phyloP scores from a whole-genome alignment of 1,140 invertebrate species.

The Aradophagus sp. region DNA sequence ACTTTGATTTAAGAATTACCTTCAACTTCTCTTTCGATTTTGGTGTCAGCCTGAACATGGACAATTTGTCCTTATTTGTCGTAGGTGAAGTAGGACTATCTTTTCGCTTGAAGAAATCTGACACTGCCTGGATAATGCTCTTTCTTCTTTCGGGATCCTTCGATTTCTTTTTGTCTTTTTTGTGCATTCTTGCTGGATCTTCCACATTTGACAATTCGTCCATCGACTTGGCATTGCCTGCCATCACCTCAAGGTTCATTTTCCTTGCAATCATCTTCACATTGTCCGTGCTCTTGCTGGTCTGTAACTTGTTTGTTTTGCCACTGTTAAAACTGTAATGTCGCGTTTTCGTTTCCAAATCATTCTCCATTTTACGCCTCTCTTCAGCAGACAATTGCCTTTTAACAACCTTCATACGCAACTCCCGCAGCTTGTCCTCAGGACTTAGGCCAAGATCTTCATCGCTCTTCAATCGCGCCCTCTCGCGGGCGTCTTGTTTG shows the following conservation, averaged over 20 bases:
- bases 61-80: conserved; percentile 75
- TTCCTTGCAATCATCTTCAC: conserved; percentile 63
- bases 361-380: conserved; percentile 55
- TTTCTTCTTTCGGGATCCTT: conserved; percentile 83
- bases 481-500: conserved; percentile 80
- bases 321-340: conserved; percentile 63
- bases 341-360: conserved; percentile 67
- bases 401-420: conserved; percentile 74
- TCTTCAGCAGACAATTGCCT: conserved; percentile 69
- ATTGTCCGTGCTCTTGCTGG: conserved; percentile 73
- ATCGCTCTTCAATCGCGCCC: conserved; percentile 82
- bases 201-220: conserved; percentile 62
- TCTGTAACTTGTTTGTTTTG: conserved; percentile 63
- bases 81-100: conserved; percentile 70
- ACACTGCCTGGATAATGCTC: conserved; percentile 89
- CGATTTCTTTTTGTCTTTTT: conserved; percentile 72
- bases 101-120: conserved; percentile 85
- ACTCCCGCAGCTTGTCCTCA: conserved; percentile 79
- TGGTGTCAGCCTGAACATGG: conserved; percentile 78
- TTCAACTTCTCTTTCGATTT: conserved; percentile 82
- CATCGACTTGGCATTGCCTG: conserved; percentile 68
- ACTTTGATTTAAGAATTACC: no score
- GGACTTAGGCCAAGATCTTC: conserved; percentile 83
- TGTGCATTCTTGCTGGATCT: conserved; percentile 24
- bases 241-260: conserved; percentile 55